Base-by-base conservation (phyloP, 2,888 invertebrate species). In the Cyclophora punctaria region DNA sequence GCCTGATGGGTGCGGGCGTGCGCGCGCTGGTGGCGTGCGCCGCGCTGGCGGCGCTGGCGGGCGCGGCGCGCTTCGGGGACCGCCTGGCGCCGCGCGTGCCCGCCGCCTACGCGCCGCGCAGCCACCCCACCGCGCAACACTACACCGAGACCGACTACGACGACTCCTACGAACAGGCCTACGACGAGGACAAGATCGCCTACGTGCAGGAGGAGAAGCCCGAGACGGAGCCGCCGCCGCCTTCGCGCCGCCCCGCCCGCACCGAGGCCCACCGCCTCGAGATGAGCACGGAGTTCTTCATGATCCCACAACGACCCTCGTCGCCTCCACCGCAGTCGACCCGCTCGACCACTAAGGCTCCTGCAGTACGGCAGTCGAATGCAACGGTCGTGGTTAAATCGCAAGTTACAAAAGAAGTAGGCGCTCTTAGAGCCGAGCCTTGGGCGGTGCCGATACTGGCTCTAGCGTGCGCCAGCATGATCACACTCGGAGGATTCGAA, bases 391-490 rank as follows among this genome's bases (percentile, higher is more conserved):
- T 46, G 48, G 60, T 69, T 62, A 57, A 67, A 48, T 55, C 64
- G 40, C 54, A 79, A 50, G 71, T 73, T 4, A 64, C 73, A 46
- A 74, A 72, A 34, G 56, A 68, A 3, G 60, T 73, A 5, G 78
- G 81, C 3, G 81, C 90, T 48, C 78, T 93, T 47, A 89, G 95
- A 49, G 89, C 92, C 60, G 96, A 96, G 74, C 91, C 95, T 33
- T 98, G 98, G 98, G 96, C 97, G 41, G 92, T 97, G 60, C 97
- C 97, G 2, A 91, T 98, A 48, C 90, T 97, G 52, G 94, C 96
- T 20, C 90, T 97, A 55, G 94, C 96, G 50, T 93, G 94, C 41
- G 90, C 95, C 37, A 94, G 95, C 59, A 95, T 98, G 92, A 85
- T 95, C 33, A 91, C 95, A 65, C 95, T 98, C 76, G 92, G 94